phyloP scores from a whole-genome alignment of 1,140 invertebrate genomes.

The Drosophila tristis region DNA sequence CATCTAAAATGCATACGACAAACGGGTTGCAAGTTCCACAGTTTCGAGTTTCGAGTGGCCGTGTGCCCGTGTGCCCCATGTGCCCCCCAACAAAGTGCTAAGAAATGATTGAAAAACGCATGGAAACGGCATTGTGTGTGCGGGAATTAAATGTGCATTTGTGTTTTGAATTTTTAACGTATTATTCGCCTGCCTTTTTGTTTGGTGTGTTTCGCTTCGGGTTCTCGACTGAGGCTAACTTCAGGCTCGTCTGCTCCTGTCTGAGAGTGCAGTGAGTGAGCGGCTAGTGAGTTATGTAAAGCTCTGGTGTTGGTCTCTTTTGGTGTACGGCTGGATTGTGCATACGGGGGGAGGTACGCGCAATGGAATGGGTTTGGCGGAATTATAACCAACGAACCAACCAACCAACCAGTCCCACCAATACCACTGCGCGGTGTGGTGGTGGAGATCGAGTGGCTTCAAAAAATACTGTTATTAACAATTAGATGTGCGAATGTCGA shows the following conservation, averaged over 20 bases:
- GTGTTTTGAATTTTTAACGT: conserved; percentile 62
- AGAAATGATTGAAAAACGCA: conserved; percentile 54
- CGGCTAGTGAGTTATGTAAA: conserved; percentile 73
- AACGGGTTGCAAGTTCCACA: too few species aligned
- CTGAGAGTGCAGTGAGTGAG: conserved; percentile 50
- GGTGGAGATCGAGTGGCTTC: conserved; percentile 41
- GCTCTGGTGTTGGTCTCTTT: conserved; percentile 46
- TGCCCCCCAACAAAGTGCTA: conserved; percentile 8
- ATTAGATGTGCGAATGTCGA: conserved; percentile 32
- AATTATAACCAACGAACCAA: conserved; percentile 10
- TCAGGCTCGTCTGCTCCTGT: conserved; percentile 37
- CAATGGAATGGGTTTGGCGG: background rate
- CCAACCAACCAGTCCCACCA: conserved; percentile 12
- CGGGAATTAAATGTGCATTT: conserved; percentile 38
- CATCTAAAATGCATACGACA: too few species aligned
- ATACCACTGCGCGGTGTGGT: background rate
- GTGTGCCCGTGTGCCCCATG: conserved; percentile 10
- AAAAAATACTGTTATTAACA: conserved; percentile 42
- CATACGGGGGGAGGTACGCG: background rate
- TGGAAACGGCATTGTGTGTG: conserved; percentile 24
- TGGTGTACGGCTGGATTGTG: conserved; percentile 14
- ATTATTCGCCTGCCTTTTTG: conserved; percentile 18
- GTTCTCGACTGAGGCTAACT: conserved; percentile 1
- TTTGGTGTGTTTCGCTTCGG: conserved; percentile 20
- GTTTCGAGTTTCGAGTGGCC: too few species aligned